Evolutionary conservation across 2,888 invertebrate genomes (phyloP), one percentile per base, ranked within the genome.

Genomic region (Drosophila paranaensis): DNA sequence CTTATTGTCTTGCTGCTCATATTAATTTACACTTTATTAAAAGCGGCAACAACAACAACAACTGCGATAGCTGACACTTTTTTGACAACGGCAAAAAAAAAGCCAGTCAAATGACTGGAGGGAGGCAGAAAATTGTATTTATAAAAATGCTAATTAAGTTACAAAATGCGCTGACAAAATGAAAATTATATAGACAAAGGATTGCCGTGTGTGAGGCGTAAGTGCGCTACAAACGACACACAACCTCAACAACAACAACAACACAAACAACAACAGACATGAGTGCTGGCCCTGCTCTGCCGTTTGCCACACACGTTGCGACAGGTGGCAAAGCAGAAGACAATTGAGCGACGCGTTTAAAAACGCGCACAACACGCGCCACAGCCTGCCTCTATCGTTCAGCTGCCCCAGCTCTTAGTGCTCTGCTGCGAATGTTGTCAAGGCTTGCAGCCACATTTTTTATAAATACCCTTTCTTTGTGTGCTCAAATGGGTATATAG

Each of bases 61-160:
- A 33, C 58, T 51, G 37, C 33, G 46, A 56, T 65, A 62, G 27
- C 54, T 62, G 60, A 55, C 70, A 65, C 65, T 62, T 75, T 75
- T 75, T 57, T 71, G 64, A 57, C 65, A 64, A 55, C 51, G 48
- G 20, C 54, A 45, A 57, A 62, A 62, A 62, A 57, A 64, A 25
- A 60, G 25, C 43, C 48, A 54, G 46, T 35, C 48, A 63, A 63
- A 60, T 61, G 27, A n/a, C 40, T 61, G 48, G n/a, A 27, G 66
- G 33, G 53, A 13, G 20, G 14, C 14, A 33, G 48, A 60, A 72
- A 76, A 58, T 55, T 68, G 65, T 78, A 74, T 81, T 74, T 76
- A 72, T 81, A 71, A 83, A 86, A 83, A 83, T 86, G 87, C 84
- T 83, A 83, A 83, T 86, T 82, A 84, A 84, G 81, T 83, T 84